Conservation (phyloP, 2,797 vertebrate species). For the Nannoperca australis region DNA sequence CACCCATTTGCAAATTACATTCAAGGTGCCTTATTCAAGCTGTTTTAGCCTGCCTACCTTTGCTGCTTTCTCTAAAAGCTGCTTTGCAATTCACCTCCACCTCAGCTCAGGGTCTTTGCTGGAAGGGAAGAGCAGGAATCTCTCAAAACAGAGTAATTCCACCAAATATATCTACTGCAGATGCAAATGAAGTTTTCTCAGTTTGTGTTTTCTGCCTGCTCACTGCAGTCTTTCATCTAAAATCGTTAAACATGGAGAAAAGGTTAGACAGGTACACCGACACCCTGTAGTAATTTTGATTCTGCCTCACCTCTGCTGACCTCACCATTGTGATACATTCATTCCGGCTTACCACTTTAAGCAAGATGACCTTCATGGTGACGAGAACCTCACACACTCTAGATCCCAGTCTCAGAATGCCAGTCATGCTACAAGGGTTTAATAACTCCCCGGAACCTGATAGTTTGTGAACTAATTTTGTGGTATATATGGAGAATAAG, state of each 20-base stretch:
- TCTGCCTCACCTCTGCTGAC: slow-evolving; percentile 4
- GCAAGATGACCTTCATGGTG: slow-evolving; percentile 56
- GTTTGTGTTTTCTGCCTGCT: slow-evolving; percentile 11
- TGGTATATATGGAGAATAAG: slow-evolving; percentile 73
- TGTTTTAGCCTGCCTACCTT: too few relatives aligned
- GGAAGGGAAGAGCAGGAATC: too few relatives aligned
- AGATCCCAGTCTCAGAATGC: slow-evolving; percentile 3
- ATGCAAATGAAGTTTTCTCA: not conserved
- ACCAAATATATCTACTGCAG: too few relatives aligned
- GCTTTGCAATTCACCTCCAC: too few relatives aligned
- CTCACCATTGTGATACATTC: slow-evolving; percentile 52
- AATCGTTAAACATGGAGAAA: slow-evolving; percentile 19
- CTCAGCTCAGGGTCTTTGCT: too few relatives aligned
- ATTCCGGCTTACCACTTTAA: slow-evolving; percentile 8
- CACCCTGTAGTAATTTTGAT: not conserved
- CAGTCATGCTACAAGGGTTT: slow-evolving; percentile 53
- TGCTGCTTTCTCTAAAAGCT: too few relatives aligned
- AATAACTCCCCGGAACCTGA: slow-evolving; percentile 73
- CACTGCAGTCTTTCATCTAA: not conserved
- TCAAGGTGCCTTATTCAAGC: too few relatives aligned
- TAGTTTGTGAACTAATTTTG: slow-evolving; percentile 52
- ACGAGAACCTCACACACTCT: slow-evolving; percentile 16
- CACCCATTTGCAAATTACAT: too few relatives aligned
- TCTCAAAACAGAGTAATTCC: too few relatives aligned
- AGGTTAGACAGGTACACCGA: slow-evolving; percentile 19